Base-by-base conservation (phyloP, 2,113 vertebrate species). In the Thalassoma bifasciatum region DNA sequence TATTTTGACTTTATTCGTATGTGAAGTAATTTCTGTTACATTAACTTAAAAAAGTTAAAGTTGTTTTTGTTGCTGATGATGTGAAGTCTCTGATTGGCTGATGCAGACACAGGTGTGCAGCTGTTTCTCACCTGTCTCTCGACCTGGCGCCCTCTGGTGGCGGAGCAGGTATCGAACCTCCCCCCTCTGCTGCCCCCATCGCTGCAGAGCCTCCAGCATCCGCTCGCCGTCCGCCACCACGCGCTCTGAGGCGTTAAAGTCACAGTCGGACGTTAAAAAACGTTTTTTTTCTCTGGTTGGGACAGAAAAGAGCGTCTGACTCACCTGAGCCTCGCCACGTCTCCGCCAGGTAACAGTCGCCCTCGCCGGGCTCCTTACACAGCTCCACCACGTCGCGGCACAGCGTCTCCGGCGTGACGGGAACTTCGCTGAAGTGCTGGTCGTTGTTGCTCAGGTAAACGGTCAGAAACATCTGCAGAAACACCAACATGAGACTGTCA, bases 401-500 rank as follows among this genome's bases (percentile, higher is more conserved):
- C 36, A 94, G 90, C 0, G 96, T 98, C 82, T 98, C 97, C 0
- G 97, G 95, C 7, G 94, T 97, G 40, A 98, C 84, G 0, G 97
- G 97, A 38, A 98, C 96, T 89, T 99, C 96, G 0, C 93, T 96
- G 89, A 95, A 94, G 87, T 97, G 95, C 73, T 97, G 96, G 72
- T 98, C 96, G 0, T 92, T 96, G 94, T 95, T 96, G 86, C 97
- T 97, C 81, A 98, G 96, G 92, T 95, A 97, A 75, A 99, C 96
- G 0, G 96, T 97, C 49, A 99, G 95, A 86, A 99, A 98, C 95
- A 96, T 96, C 97, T 99, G 76, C 30, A 56, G 26, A 50, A 49
- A 84, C n/a, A 38, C n/a, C n/a, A n/a, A n/a, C n/a, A n/a, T n/a
- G n/a, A n/a, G n/a, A n/a, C n/a, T n/a, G n/a, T n/a, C n/a, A n/a